Percentiles rank a stretch among this genome's conserved stretches.
phyloP scores from a whole-genome alignment of 1,140 invertebrate species.

The Drosophila equinoxialis region DNA sequence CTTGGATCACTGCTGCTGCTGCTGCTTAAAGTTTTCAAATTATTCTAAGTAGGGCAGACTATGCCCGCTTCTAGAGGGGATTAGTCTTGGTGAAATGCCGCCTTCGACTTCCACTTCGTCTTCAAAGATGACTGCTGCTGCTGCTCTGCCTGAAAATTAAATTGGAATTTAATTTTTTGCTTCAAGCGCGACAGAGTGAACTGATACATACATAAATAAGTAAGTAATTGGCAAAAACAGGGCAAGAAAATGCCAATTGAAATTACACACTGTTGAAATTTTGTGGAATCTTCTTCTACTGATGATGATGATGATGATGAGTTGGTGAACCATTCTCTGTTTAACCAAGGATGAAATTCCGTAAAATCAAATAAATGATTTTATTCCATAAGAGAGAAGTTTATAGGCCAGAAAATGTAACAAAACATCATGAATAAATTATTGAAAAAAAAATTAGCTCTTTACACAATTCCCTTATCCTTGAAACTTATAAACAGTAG shows the following conservation, averaged over 20 bases:
- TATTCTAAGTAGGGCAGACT: conserved; percentile 75
- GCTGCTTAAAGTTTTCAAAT: conserved; percentile 79
- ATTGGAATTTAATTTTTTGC: conserved; percentile 71
- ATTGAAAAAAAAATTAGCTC: not conserved
- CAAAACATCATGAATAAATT: conserved; percentile 2
- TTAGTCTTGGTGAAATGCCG: conserved; percentile 57
- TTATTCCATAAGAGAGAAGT: not conserved
- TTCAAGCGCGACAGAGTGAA: conserved; percentile 72
- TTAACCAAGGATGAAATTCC: conserved; percentile 3
- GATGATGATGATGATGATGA: not conserved
- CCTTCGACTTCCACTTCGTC: conserved; percentile 11
- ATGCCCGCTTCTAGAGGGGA: conserved; percentile 33
- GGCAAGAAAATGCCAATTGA: conserved; percentile 43
- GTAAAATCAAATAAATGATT: conserved; percentile 9
- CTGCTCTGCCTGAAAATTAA: conserved; percentile 58
- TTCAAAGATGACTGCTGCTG: conserved; percentile 9
- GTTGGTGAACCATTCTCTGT: not conserved
- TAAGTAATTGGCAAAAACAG: not conserved
- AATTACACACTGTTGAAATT: conserved; percentile 33
- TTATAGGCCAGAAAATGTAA: conserved; percentile 9
- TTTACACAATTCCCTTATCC: not conserved
- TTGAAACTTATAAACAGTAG: not conserved
- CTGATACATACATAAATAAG: conserved; percentile 49
- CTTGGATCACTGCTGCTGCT: conserved; percentile 8
- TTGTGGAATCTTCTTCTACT: not conserved